Evolutionary conservation across 2,888 invertebrate species (phyloP).

Genomic region (Iphiclides podalirius): DNA sequence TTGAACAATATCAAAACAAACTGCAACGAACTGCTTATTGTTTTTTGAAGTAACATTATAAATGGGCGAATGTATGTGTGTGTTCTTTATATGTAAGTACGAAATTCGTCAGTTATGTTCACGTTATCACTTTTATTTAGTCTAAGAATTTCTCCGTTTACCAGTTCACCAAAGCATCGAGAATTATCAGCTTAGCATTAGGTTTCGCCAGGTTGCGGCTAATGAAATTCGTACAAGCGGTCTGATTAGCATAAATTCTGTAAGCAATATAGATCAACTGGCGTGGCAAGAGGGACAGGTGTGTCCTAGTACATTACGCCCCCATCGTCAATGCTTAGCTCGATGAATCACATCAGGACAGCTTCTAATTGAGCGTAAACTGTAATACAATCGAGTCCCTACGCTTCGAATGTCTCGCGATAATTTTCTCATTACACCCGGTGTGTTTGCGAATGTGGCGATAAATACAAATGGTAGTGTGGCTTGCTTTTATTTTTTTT

Average conservation of each 20-base stretch:
- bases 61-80: not conserved
- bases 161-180: not conserved
- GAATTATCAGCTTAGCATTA: not conserved
- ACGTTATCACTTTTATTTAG: no score
- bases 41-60: no score
- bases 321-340: not conserved
- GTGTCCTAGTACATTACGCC: slow-evolving; percentile 8
- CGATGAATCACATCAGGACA: slow-evolving; percentile 14
- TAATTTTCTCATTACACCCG: slow-evolving; percentile 21
- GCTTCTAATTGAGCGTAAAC: slow-evolving; percentile 33
- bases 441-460: slow-evolving; percentile 13
- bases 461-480: slow-evolving; percentile 12
- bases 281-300: slow-evolving; percentile 1
- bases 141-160: no score
- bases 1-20: no score
- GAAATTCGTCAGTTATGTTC: no score
- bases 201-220: not conserved
- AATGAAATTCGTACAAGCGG: slow-evolving; percentile 10
- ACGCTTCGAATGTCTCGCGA: slow-evolving; percentile 14
- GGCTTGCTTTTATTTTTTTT: slow-evolving; percentile 6
- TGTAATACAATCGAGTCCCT: slow-evolving; percentile 21
- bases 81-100: no score
- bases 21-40: no score
- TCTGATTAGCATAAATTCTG: slow-evolving; percentile 12
- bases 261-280: slow-evolving; percentile 3